Percentiles rank a stretch among this genome's conserved stretches.
Conservation (phyloP, 2,888 invertebrate genomes). For the Hypomecis punctinalis region DNA sequence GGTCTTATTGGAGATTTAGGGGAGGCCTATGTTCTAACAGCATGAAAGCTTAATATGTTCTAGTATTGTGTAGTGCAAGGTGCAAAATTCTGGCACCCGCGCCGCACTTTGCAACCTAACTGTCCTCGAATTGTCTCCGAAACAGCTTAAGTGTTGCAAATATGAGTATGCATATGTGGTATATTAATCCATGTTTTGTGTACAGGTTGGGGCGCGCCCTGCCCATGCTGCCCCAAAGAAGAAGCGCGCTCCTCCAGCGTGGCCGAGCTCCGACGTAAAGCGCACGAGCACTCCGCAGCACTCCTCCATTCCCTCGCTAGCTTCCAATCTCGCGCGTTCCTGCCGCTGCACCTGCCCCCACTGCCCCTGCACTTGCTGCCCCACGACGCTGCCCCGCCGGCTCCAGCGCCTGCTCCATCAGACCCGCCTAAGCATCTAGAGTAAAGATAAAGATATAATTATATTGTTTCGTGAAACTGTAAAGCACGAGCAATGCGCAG, state of each 20-base stretch:
- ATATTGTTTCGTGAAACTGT: neutral
- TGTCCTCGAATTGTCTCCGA: no score
- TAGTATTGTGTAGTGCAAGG: no score
- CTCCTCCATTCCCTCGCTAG: constrained; percentile 90
- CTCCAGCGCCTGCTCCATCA: constrained; percentile 46
- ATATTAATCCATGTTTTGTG: neutral
- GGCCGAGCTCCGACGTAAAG: constrained; percentile 95
- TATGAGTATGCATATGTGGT: neutral
- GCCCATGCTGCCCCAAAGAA: constrained; percentile 91
- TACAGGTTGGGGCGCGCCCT: constrained; percentile 90
- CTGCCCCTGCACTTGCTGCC: constrained; percentile 70
- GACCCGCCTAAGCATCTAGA: constrained; percentile 72
- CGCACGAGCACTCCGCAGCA: constrained; percentile 97
- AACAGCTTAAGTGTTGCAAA: no score
- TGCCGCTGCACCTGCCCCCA: constrained; percentile 72
- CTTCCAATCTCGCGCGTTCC: constrained; percentile 86
- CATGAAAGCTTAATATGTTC: no score
- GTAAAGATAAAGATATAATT: constrained; percentile 36
- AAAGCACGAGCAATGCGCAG: neutral
- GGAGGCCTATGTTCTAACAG: no score
- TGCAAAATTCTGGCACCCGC: no score
- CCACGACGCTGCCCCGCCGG: constrained; percentile 50
- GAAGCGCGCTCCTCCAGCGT: constrained; percentile 94
- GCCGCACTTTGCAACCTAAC: no score
- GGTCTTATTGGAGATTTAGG: no score